Evolutionary conservation across 2,888 invertebrate genomes (phyloP).

Genomic region (Fragum fragum): DNA sequence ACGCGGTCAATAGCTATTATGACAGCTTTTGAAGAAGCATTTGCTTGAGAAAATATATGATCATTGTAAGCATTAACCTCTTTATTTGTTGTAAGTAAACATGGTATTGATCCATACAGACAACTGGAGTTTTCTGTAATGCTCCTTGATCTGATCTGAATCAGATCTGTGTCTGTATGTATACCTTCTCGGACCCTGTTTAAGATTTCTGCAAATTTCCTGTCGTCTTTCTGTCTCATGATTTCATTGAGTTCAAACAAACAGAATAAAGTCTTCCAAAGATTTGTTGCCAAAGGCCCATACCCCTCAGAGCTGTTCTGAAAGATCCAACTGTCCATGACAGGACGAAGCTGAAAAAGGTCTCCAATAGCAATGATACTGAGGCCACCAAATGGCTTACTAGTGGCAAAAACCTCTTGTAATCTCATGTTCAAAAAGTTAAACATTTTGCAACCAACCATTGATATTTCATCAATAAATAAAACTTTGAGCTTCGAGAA

Average conservation of each 20-base stretch:
- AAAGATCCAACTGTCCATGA: constrained; percentile 67
- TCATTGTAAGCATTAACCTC: too few relatives aligned
- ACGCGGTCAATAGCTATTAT: too few relatives aligned
- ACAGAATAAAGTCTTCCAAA: constrained; percentile 57
- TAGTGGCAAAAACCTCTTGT: constrained; percentile 59
- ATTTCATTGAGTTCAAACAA: constrained; percentile 64
- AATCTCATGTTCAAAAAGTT: constrained; percentile 57
- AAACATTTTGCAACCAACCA: constrained; percentile 68
- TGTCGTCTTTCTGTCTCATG: constrained; percentile 69
- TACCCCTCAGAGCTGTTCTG: constrained; percentile 45
- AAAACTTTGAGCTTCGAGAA: constrained; percentile 51
- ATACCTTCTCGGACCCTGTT: constrained; percentile 66
- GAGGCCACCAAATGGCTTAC: constrained; percentile 61
- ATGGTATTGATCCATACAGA: too few relatives aligned
- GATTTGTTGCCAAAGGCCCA: too few relatives aligned
- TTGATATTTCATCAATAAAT: constrained; percentile 72
- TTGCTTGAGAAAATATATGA: too few relatives aligned
- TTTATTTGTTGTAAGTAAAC: too few relatives aligned
- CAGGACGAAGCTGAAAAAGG: constrained; percentile 45
- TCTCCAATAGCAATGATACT: constrained; percentile 52
- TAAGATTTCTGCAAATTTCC: constrained; percentile 60
- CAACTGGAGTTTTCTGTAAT: too few relatives aligned
- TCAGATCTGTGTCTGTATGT: constrained; percentile 45
- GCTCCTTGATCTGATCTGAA: too few relatives aligned
- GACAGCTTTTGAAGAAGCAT: too few relatives aligned